Percentiles rank a stretch among this genome's conserved stretches.
phyloP scores from a whole-genome alignment of 2,888 invertebrate genomes.

The Lithophane leautieri region DNA sequence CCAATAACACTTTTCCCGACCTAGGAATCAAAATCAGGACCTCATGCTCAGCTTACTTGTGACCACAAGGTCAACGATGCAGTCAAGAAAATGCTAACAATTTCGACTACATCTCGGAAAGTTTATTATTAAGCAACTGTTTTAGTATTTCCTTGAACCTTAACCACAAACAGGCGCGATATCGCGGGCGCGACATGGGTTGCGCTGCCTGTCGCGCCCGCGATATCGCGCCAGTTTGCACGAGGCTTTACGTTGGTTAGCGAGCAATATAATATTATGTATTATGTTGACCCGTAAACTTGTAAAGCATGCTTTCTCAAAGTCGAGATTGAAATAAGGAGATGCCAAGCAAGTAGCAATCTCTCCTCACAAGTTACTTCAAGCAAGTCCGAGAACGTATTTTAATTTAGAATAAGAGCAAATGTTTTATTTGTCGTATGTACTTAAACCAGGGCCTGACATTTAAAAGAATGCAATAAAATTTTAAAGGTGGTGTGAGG shows the following conservation, averaged over 20 bases:
- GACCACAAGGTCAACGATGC: background rate
- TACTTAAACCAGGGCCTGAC: constrained; percentile 15
- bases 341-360: background rate
- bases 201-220: too few relatives aligned
- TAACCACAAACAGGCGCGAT: too few relatives aligned
- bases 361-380: background rate
- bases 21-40: too few relatives aligned
- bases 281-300: constrained; percentile 3
- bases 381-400: background rate
- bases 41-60: background rate
- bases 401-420: constrained; percentile 1
- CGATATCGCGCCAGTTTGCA: too few relatives aligned
- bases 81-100: constrained; percentile 27
- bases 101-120: constrained; percentile 13
- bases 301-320: background rate
- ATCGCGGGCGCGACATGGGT: too few relatives aligned
- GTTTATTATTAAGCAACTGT: constrained; percentile 9
- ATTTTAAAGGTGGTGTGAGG: background rate
- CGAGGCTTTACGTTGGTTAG: background rate
- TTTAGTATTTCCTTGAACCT: background rate
- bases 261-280: too few relatives aligned
- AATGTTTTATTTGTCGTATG: background rate
- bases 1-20: background rate
- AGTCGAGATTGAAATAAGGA: constrained; percentile 2
- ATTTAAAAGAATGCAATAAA: constrained; percentile 47